phyloP scores from a whole-genome alignment of 2,113 vertebrate genomes.

The Microcebus jonahi region DNA sequence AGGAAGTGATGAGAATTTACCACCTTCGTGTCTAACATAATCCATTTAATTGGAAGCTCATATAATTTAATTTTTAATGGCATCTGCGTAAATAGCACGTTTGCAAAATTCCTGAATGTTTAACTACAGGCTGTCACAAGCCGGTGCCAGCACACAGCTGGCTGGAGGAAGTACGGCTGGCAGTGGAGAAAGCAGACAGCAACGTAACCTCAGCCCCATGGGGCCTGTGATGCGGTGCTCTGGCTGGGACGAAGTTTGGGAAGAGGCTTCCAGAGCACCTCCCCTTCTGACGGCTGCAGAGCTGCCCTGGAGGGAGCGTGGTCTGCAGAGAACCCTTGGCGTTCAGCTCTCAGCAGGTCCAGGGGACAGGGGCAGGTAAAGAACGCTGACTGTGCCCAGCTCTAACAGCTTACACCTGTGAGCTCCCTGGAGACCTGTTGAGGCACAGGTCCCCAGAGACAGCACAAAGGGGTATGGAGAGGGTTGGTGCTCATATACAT shows the following conservation, averaged over 20 bases:
- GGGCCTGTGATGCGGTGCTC: background rate
- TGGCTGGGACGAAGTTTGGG: background rate
- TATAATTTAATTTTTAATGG: background rate
- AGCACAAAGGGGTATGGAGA: accelerated
- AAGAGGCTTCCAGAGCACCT: background rate
- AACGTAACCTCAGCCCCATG: too few relatives aligned
- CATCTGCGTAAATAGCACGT: background rate
- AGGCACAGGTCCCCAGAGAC: background rate
- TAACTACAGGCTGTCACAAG: background rate
- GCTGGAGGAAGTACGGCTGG: too few relatives aligned
- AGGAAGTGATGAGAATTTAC: background rate
- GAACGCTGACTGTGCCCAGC: background rate
- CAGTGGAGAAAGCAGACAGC: background rate
- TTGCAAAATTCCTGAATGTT: background rate
- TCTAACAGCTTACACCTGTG: background rate
- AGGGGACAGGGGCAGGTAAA: background rate
- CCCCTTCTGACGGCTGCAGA: too few relatives aligned
- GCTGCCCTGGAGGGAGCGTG: background rate
- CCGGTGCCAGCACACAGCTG: background rate
- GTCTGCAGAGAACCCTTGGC: background rate
- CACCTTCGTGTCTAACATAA: background rate
- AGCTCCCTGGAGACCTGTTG: background rate
- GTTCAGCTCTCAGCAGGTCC: too few relatives aligned
- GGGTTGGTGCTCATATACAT: background rate
- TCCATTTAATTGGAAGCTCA: background rate